Conservation (phyloP, 2,113 vertebrate species). For the Ameiurus melas region DNA sequence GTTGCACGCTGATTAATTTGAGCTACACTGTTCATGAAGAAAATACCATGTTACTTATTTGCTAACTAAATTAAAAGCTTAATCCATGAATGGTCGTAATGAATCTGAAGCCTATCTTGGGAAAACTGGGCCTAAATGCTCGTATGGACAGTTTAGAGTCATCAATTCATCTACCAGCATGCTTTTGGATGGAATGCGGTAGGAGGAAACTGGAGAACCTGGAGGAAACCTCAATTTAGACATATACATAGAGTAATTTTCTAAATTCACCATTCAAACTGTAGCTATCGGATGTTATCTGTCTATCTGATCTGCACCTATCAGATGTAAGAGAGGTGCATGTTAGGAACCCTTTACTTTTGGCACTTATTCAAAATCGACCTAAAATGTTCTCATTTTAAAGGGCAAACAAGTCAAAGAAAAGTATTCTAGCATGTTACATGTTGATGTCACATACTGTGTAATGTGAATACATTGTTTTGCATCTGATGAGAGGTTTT, state of each 20-base stretch:
- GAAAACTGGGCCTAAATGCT: too few relatives aligned
- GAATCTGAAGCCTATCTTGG: too few relatives aligned
- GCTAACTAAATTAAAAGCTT: too few relatives aligned
- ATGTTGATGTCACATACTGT: not conserved
- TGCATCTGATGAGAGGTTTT: not conserved
- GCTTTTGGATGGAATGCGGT: not conserved
- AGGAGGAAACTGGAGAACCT: not conserved
- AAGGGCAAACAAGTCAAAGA: not conserved
- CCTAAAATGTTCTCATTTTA: not conserved
- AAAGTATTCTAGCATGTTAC: not conserved
- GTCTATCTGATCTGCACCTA: too few relatives aligned
- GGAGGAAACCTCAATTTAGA: not conserved
- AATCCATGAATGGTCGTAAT: too few relatives aligned
- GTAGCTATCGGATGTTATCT: too few relatives aligned
- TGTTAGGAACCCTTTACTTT: not conserved
- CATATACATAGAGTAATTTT: not conserved
- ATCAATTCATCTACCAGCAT: not conserved
- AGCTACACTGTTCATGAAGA: not conserved
- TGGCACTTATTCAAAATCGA: not conserved
- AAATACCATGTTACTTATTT: too few relatives aligned
- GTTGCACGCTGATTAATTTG: not conserved
- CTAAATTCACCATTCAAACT: not conserved
- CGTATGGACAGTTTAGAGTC: not conserved
- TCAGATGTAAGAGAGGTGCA: too few relatives aligned
- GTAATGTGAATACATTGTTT: not conserved